Base-by-base conservation (phyloP, 2,113 vertebrate genomes). In the Ursus arctos region DNA sequence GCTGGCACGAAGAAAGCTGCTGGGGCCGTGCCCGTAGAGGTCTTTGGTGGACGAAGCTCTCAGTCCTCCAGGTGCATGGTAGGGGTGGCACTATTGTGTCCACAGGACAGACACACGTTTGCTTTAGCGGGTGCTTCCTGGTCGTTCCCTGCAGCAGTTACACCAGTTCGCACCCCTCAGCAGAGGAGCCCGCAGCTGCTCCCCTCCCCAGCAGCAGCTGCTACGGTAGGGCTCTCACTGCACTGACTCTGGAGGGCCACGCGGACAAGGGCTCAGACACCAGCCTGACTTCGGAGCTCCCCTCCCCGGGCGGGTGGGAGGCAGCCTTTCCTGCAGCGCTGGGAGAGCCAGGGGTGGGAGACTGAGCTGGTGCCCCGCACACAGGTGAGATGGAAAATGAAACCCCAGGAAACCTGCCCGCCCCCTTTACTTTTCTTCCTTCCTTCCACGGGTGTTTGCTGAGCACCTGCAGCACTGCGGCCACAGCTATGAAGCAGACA, bases 301-400 rank as follows among this genome's bases (percentile, higher is more conserved):
- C 71, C 61, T n/a, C 55, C 0, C 40, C 1, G 28, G 40, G 18
- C 7, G 19, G 31, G 9, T 0, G 0, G 71, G 47, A 69, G 18
- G 55, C 31, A 21, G 61, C 59, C n/a, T 63, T 53, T 71, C 43
- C 49, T 90, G 0, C 40, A 14, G 13, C 74, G 0, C n/a, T 33
- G 1, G 19, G 10, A 28, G 77, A 26, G 49, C 33, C 1, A 2
- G 40, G 49, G 61, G 5, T 40, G 72, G 36, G 55, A 53, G 21
- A 28, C n/a, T 7, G 49, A 74, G 79, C 51, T 33, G 11, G 12
- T 33, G 65, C 16, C 16, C 36, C 10, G 21, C 12, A 16, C 65
- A 47, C 53, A 3, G 26, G 7, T 15, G 18, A 59, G 57, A 22
- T 12, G 19, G 49, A 65, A 74, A 43, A n/a, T 4, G 49, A 81